phyloP scores from a whole-genome alignment of 2,797 vertebrate species.

The Galagoides demidoff region DNA sequence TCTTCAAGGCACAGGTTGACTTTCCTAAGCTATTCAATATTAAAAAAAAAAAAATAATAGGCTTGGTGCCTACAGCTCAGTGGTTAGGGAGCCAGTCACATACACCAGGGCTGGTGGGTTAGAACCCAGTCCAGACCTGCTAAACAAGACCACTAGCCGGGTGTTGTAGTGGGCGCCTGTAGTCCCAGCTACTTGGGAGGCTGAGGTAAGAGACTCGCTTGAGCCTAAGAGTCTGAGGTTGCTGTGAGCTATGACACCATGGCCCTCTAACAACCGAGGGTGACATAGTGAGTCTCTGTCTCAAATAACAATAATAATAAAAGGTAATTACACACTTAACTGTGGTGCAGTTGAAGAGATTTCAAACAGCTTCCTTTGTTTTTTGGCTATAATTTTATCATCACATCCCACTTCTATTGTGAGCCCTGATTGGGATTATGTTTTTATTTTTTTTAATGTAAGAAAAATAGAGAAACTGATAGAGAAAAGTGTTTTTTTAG shows the following conservation, averaged over 20 bases:
- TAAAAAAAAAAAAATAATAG: not conserved
- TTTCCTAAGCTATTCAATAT: not conserved
- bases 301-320: not conserved
- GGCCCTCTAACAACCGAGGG: no score
- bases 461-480: not conserved
- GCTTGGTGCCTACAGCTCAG: no score
- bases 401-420: not conserved
- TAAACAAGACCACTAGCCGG: no score
- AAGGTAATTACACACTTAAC: not conserved
- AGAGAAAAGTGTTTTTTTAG: not conserved
- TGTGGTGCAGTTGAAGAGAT: not conserved
- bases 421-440: not conserved
- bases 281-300: no score
- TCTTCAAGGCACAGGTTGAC: not conserved
- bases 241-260: no score
- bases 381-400: constrained; percentile 31
- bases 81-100: no score
- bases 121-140: no score
- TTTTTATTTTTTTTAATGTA: not conserved
- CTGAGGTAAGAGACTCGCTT: no score
- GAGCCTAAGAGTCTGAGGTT: no score
- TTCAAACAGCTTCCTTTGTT: not conserved
- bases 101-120: no score
- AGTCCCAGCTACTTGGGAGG: no score
- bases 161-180: no score